Evolutionary conservation across 2,797 vertebrate genomes (phyloP), one percentile per base, ranked within the genome.

Genomic region (Phrynocephalus forsythii): DNA sequence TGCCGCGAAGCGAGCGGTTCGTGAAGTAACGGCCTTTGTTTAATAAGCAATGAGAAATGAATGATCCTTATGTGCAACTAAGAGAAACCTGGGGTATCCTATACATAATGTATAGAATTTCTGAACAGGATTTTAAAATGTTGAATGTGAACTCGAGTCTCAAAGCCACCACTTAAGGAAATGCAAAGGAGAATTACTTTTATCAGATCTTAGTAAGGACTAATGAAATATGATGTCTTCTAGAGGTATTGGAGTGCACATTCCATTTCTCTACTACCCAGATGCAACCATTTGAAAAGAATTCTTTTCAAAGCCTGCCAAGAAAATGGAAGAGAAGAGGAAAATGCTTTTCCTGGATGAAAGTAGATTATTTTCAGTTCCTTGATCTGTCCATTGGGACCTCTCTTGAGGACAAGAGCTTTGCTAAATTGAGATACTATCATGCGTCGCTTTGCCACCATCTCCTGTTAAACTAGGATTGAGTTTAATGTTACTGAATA

Each of bases 351-450:
- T 78, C 90, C 60, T 2, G 6, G 52, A 77, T 80, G n/a, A 90
- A 93, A 91, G 38, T 33, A 73, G 66, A 91, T 93, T 94, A 91
- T 71, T 89, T 86, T 94, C 88, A 94, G 22, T 88, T 3, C 60
- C 66, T 92, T 92, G 71, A 73, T 87, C 88, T 83, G n/a, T 73
- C 90, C 72, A 77, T 52, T 85, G 90, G 89, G 87, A 91, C 91
- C 71, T 92, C 60, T 71, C 6, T 86, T 84, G 92, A 91, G 92
- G 78, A 87, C 66, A 87, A 6, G 22, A 89, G 7, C 44, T 63
- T 10, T 79, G 44, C 66, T 88, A 90, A 92, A 92, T 28, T 73
- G 83, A 94, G 91, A 60, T 44, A 83, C 73, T 93, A 83, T 75
- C 78, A 13, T 92, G 90, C 93, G 67, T 91, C 67, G 77, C 60